Evolutionary conservation across 2,888 invertebrate genomes (phyloP).

Genomic region (Scaptomyza flava): DNA sequence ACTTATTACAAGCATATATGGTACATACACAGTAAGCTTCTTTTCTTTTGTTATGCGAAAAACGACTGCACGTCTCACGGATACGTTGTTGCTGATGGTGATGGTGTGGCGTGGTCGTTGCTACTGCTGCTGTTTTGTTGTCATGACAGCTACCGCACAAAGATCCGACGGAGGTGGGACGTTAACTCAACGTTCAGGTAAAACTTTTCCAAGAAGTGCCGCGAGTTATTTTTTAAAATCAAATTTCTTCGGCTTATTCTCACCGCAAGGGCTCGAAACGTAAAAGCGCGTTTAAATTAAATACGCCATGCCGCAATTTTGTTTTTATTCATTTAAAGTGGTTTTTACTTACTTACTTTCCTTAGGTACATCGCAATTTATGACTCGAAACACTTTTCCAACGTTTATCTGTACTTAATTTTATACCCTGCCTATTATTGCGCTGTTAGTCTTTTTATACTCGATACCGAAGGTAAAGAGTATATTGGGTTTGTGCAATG

Average conservation of each 20-base stretch:
- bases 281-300: constrained; percentile 46
- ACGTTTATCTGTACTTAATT: not conserved
- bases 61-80: constrained; percentile 47
- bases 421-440: constrained; percentile 32
- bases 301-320: constrained; percentile 38
- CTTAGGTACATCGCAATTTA: constrained; percentile 21
- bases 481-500: no score
- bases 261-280: constrained; percentile 15
- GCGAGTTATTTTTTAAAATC: constrained; percentile 53
- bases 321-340: constrained; percentile 53
- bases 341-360: constrained; percentile 9
- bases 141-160: constrained; percentile 43
- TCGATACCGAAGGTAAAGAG: no score
- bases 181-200: constrained; percentile 7
- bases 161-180: not conserved
- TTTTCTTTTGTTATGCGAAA: constrained; percentile 63
- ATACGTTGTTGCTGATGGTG: constrained; percentile 8
- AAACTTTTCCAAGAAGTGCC: constrained; percentile 44
- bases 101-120: constrained; percentile 6
- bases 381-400: not conserved
- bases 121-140: constrained; percentile 24
- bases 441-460: constrained; percentile 8
- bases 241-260: constrained; percentile 43
- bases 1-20: not conserved
- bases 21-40: constrained; percentile 51